Evolutionary conservation across 2,113 vertebrate genomes (phyloP), one percentile per base, ranked within the genome.

Genomic region (Oreochromis niloticus): DNA sequence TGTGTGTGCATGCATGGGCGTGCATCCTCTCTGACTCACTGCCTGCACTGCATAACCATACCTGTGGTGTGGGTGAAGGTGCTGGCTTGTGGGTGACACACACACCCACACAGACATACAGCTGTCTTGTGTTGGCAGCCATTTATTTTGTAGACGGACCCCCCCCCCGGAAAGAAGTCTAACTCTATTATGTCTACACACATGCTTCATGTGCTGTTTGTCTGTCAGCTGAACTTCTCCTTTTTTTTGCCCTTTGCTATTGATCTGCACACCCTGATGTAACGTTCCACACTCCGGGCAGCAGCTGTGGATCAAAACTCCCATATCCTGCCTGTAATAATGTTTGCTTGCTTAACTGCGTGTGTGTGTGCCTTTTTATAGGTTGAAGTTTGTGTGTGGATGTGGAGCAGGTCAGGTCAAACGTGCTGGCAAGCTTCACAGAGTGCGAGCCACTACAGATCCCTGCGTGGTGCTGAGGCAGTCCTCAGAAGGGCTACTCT

Each of bases 1-100:
- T 80, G 82, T 80, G 48, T 59, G 85, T 83, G 80, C 80, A 39
- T 87, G 92, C 88, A 80, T 75, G 82, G 87, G 85, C 66, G 87
- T 88, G 90, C 68, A 43, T 48, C 12, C 83, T 24, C 24, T 94
- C 24, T 94, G 94, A 94, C 85, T 95, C 94, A 94, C 56, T 57
- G 39, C 9, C 14, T 82, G 10, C 41, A 22, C 46, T 55, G 30
- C 79, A 2, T 30, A 48, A 57, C 85, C 59, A 80, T 85, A 87
- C 85, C 73, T 88, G 79, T 34, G 54, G 7, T 83, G 13, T 36
- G 7, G 19, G 6, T 66, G 78, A 43, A 50, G 30, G 6, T 17
- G 6, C 71, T 48, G 22, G 43, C 43, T 19, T 75, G 24, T 50
- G 71, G 71, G 71, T 50, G 30, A 48, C 50, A 54, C 39, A 4